Percentiles rank a stretch among this genome's conserved stretches.
Evolutionary conservation across 2,113 vertebrate species (phyloP).

Genomic region (Vanacampus margaritifer): DNA sequence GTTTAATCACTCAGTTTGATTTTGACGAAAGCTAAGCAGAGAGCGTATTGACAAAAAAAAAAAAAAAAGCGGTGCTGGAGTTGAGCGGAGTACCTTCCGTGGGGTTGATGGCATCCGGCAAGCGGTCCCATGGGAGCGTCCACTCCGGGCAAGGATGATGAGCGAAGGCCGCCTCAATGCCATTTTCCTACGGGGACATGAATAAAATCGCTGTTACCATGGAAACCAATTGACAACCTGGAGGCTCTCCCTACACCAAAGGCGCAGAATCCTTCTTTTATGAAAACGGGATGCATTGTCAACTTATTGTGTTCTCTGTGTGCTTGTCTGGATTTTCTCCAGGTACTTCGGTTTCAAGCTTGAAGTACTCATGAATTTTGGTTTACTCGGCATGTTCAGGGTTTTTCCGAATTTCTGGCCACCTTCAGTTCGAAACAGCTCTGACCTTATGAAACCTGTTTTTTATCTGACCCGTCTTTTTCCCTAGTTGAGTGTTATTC

Average conservation of each 20-base stretch:
- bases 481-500: too few species aligned
- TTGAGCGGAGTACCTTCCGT: slow-evolving; percentile 80
- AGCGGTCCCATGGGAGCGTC: slow-evolving; percentile 83
- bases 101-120: slow-evolving; percentile 86
- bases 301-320: not conserved
- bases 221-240: slow-evolving; percentile 25
- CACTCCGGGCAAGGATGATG: slow-evolving; percentile 83
- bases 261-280: not conserved
- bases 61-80: too few species aligned
- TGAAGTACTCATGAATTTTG: too few species aligned
- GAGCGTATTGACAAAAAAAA: too few species aligned
- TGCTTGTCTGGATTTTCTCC: not conserved
- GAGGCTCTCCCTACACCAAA: slow-evolving; percentile 8
- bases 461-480: too few species aligned
- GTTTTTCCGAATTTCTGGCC: too few species aligned
- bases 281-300: not conserved
- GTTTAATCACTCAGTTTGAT: too few species aligned
- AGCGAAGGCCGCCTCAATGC: slow-evolving; percentile 83
- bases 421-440: too few species aligned
- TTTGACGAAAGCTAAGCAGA: slow-evolving; percentile 3
- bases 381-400: too few species aligned
- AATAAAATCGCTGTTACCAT: slow-evolving; percentile 38
- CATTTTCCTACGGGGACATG: slow-evolving; percentile 74
- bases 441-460: too few species aligned
- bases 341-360: not conserved